phyloP scores from a whole-genome alignment of 1,140 invertebrate species.

The Euura lappo region DNA sequence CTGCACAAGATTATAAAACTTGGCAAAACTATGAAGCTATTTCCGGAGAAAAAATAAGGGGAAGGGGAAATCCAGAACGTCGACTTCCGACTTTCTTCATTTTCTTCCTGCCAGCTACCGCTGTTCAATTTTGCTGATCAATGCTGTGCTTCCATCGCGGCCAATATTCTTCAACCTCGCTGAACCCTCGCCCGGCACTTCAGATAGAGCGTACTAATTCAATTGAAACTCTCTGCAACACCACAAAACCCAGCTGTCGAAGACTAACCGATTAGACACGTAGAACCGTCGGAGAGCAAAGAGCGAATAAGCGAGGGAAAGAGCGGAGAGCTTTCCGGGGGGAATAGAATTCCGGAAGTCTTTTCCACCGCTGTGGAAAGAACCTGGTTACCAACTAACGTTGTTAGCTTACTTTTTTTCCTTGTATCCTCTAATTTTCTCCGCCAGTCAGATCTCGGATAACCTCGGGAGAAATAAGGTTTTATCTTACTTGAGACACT shows the following conservation, averaged over 20 bases:
- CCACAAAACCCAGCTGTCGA: not conserved
- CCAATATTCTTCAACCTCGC: not conserved
- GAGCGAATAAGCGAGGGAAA: not conserved
- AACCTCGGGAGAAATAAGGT: no score
- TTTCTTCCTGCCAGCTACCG: not conserved
- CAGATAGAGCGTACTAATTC: not conserved
- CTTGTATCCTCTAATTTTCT: no score
- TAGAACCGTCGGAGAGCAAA: not conserved
- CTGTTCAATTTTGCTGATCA: not conserved
- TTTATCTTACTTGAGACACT: no score
- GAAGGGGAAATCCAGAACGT: no score
- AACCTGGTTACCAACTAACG: not conserved
- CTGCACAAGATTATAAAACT: not conserved
- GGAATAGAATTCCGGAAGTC: not conserved
- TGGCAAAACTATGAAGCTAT: not conserved
- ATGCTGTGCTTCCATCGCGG: not conserved
- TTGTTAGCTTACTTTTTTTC: not conserved
- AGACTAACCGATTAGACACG: not conserved
- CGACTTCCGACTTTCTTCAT: no score
- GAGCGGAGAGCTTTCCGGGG: not conserved
- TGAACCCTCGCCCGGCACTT: not conserved
- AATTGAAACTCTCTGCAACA: not conserved
- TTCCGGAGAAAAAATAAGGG: not conserved
- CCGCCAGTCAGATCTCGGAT: no score
- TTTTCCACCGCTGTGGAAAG: not conserved